Base-by-base conservation (phyloP, 2,888 invertebrate genomes). In the Philopedon plagiatum region DNA sequence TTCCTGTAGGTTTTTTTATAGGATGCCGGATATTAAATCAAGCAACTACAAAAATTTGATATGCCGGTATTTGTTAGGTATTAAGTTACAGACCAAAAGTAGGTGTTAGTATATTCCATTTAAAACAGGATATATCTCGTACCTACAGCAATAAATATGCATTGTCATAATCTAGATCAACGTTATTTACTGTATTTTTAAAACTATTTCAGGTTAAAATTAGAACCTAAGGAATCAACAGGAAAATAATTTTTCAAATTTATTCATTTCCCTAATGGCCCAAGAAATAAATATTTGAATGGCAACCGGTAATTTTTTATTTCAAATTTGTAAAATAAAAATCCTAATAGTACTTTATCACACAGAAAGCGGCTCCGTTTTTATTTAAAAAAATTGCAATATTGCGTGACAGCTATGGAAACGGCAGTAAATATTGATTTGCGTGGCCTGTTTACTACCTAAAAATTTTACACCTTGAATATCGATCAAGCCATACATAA, bases 331-430 rank as follows among this genome's bases (percentile, higher is more conserved):
- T 57, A 44, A 57, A 68, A 49, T 19, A 49, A 70, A 68, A 62
- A 51, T 56, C 19, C 29, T 66, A 66, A 56, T 41, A 8, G 57
- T 56, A 56, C 13, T 56, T 57, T 63, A 23, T 37, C 46, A 63
- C 23, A 56, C 41, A 23, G 32, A 23, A 32, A 62, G 26, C 34
- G 51, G 9, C 37, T 41, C 9, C 21, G 32, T 57, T 70, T 70
- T 63, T 26, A 70, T 69, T 63, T 34, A 62, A 26, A 67, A 63
- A 63, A 63, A 70, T 70, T 54, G 44, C 63, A 57, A 46, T 57
- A 62, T 70, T 41, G 69, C 69, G 69, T 70, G 69, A 70, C 63
- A 23, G 37, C 54, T 21, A 8, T 37, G 26, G 23, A 41, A 11
- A 26, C 56, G 56, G 46, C n/a, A 13, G 34, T 46, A 58, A 66